Evolutionary conservation across 2,797 vertebrate species (phyloP), one percentile per base, ranked within the genome.

Genomic region (Lindbergichthys nudifrons): DNA sequence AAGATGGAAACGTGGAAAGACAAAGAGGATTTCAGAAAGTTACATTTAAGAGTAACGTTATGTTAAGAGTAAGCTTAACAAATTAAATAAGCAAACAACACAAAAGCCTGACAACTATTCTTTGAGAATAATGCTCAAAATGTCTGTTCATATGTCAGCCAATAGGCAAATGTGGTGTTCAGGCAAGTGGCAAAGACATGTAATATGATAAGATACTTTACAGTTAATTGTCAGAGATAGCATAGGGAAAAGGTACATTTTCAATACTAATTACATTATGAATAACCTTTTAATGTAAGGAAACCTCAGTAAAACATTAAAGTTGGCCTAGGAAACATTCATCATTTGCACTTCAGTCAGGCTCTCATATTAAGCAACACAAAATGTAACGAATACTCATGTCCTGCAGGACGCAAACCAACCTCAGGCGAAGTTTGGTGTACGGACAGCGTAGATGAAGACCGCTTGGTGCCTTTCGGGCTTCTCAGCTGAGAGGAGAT

Each of bases 371-470:
- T 7, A 11, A 42, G 0, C n/a, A 64, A 61, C 10, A 46, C 2
- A 65, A 21, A 2, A 52, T 43, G 8, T 16, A 47, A 42, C 3
- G 66, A 54, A 63, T 19, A 45, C 65, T 65, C 1, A 2, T 48
- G 10, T 32, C 5, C 2, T 16, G 18, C 6, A 2, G 50, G 16
- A 39, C 26, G 18, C 14, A 73, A 70, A 82, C 88, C 76, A 82
- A 98, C 98, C 96, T 98, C 95, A 0, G 97, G 97, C 0, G 96
- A 97, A 42, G 8, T 45, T 2, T 94, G 95, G 0, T 87, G 81
- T 4, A 93, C 87, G 11, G 95, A 95, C 47, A 92, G 30, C 0
- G 94, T 92, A 0, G 92, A 88, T 0, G 92, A 91, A 1, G 95
- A 78, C 0, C 95, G 93, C 70, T 98, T 98, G 70, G 94, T 74